Conservation (phyloP, 2,113 vertebrate genomes). For the Artemisiospiza belli region DNA sequence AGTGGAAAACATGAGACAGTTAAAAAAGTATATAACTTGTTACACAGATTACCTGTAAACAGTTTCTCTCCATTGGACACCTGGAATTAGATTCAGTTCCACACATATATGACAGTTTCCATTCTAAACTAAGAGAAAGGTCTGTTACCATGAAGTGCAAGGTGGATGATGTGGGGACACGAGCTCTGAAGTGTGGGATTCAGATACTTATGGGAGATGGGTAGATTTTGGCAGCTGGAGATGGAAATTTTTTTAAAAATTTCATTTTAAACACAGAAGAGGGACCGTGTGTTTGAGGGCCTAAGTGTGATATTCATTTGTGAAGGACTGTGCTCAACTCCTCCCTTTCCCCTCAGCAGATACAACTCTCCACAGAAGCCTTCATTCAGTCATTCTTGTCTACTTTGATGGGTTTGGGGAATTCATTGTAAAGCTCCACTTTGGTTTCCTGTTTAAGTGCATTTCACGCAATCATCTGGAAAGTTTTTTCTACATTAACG, state of each 20-base stretch:
- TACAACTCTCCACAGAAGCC: conserved; percentile 88
- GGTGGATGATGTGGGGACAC: conserved; percentile 20
- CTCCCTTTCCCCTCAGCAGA: conserved; percentile 84
- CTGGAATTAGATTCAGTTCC: conserved; percentile 67
- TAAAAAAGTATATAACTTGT: conserved; percentile 78
- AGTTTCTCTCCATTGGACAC: conserved; percentile 77
- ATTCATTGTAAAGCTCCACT: conserved; percentile 83
- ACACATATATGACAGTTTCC: conserved; percentile 60
- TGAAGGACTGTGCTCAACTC: conserved; percentile 77
- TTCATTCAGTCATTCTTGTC: conserved; percentile 91
- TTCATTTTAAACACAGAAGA: conserved; percentile 62
- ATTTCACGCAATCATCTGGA: conserved; percentile 90
- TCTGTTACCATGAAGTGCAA: conserved; percentile 53
- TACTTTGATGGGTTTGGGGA: conserved; percentile 94
- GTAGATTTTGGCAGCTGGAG: conserved; percentile 74
- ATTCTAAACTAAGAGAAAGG: conserved; percentile 59
- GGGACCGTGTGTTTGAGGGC: conserved; percentile 76
- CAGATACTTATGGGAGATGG: conserved; percentile 58
- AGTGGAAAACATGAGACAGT: conserved; percentile 72
- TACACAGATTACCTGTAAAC: conserved; percentile 81
- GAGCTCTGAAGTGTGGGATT: conserved; percentile 42
- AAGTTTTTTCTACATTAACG: conserved; percentile 95
- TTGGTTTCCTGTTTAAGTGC: conserved; percentile 93
- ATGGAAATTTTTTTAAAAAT: conserved; percentile 31
- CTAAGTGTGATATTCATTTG: conserved; percentile 75